Evolutionary conservation across 1,140 invertebrate genomes (phyloP).

Genomic region (Archegozetes longisetosus): DNA sequence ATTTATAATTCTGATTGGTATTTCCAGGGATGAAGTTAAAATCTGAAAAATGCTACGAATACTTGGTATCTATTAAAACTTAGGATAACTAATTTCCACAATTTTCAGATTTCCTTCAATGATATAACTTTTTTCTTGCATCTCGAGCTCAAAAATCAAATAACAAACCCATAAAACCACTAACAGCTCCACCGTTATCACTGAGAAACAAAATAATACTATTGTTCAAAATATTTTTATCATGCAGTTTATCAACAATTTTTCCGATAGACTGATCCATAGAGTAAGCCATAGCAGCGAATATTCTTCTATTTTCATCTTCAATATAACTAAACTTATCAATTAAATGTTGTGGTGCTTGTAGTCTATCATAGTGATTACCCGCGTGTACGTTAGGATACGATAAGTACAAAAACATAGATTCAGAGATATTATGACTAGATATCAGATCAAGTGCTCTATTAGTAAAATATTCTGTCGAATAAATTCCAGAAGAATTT

Average conservation of each 20-base stretch:
- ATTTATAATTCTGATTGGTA: no score
- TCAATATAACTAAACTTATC: conserved; percentile 9
- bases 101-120: no score
- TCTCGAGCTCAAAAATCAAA: background rate
- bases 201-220: conserved; percentile 28
- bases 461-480: conserved; percentile 61
- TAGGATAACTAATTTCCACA: no score
- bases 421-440: conserved; percentile 39
- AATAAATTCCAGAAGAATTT: conserved; percentile 59
- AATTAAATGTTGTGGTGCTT: conserved; percentile 10
- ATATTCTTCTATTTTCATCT: conserved; percentile 9
- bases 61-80: no score
- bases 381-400: conserved; percentile 5
- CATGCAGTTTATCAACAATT: conserved; percentile 22
- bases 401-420: conserved; percentile 13
- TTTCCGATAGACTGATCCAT: conserved; percentile 20
- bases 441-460: conserved; percentile 52
- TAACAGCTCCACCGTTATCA: conserved; percentile 31
- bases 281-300: conserved; percentile 4
- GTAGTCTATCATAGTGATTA: conserved; percentile 5
- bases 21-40: no score
- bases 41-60: no score
- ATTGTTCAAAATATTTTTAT: conserved; percentile 24
- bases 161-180: background rate
- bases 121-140: no score